Conservation (phyloP, 2,888 invertebrate species). For the Drosophila lacicola region DNA sequence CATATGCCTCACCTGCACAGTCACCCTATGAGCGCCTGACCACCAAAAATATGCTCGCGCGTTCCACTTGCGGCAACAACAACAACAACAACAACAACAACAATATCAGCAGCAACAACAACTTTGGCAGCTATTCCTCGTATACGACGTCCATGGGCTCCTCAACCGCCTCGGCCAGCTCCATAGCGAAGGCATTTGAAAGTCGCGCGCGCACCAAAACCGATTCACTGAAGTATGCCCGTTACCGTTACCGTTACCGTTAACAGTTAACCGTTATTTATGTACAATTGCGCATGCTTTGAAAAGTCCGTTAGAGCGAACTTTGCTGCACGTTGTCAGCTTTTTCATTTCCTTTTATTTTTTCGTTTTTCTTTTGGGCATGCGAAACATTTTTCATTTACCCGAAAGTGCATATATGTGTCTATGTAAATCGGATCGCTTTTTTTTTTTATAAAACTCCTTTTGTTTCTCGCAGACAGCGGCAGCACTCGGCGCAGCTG, state of each 20-base stretch:
- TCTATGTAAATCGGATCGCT: neutral
- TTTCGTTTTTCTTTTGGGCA: slow-evolving; percentile 2
- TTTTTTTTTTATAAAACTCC: neutral
- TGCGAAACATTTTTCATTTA: slow-evolving; percentile 13
- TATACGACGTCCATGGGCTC: slow-evolving; percentile 68
- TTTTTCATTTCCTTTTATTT: neutral
- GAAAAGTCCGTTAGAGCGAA: neutral
- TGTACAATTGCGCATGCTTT: slow-evolving; percentile 54
- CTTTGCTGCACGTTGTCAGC: slow-evolving; percentile 31
- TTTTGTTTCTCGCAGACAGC: slow-evolving; percentile 59
- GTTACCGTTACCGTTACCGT: slow-evolving; percentile 17
- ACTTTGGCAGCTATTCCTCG: slow-evolving; percentile 70
- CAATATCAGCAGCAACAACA: slow-evolving; percentile 40
- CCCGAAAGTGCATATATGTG: too few relatives aligned
- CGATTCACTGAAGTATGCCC: slow-evolving; percentile 84
- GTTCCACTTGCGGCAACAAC: slow-evolving; percentile 37
- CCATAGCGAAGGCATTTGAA: slow-evolving; percentile 70
- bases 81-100: slow-evolving; percentile 15
- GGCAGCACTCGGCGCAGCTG: slow-evolving; percentile 67
- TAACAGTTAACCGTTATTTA: slow-evolving; percentile 35
- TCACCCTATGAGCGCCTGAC: slow-evolving; percentile 71
- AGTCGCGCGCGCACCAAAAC: slow-evolving; percentile 83
- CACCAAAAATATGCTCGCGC: slow-evolving; percentile 80
- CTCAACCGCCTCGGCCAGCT: slow-evolving; percentile 56
- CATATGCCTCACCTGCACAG: slow-evolving; percentile 69